A percentile compares a stretch with the other conserved stretches of the same genome.
Evolutionary conservation across 2,113 vertebrate genomes (phyloP).

Genomic region (Picathartes gymnocephalus): DNA sequence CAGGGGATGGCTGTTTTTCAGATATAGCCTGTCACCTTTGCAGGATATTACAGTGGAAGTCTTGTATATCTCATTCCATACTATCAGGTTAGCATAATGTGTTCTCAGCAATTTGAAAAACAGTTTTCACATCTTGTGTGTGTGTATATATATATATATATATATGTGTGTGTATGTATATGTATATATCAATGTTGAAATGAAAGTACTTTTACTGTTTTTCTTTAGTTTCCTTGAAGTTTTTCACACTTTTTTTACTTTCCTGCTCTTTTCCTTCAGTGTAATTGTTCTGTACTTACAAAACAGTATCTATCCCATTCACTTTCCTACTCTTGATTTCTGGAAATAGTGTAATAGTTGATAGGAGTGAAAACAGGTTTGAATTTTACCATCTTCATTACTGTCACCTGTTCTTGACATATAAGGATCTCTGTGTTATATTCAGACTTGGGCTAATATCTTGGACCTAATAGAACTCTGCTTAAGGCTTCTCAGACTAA

Average conservation of each 20-base stretch:
- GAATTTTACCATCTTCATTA: neutral
- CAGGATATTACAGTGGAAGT: neutral
- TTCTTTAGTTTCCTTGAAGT: neutral
- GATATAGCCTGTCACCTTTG: neutral
- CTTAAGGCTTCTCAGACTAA: neutral
- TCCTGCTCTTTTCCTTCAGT: neutral
- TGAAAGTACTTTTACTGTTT: neutral
- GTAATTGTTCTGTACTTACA: neutral
- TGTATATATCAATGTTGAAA: neutral
- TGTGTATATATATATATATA: neutral
- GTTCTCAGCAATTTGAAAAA: neutral
- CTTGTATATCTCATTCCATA: neutral
- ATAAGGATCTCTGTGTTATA: neutral
- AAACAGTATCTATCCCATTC: neutral
- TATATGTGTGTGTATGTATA: neutral
- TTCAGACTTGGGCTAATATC: neutral
- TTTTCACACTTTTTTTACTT: neutral
- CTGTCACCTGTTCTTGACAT: neutral
- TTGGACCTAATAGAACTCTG: neutral
- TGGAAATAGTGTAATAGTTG: neutral
- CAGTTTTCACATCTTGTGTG: neutral
- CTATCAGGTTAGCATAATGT: neutral
- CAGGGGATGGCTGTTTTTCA: neutral
- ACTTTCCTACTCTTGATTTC: neutral
- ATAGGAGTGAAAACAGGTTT: neutral